These are phyloP conservation scores for Antheraea yamamai DNA, from an alignment of 2,888 invertebrate genomes.

Conservation along the genomic window DNA sequence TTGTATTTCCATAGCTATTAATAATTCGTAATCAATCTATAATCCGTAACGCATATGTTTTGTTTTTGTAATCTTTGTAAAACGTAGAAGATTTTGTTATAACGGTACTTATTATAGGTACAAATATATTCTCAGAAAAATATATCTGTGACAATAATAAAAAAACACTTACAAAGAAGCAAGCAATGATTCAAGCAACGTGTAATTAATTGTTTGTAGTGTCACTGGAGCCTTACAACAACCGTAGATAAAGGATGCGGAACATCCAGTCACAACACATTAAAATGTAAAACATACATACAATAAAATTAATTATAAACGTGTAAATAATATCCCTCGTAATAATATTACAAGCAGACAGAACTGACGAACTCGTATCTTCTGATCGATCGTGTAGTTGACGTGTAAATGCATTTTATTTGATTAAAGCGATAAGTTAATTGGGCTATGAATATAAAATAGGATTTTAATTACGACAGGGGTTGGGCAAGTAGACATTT, in stretches of 20 bases:
- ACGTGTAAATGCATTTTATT: not conserved
- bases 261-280: not conserved
- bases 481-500: not conserved
- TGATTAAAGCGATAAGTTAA: conserved; percentile 1
- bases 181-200: too few species aligned
- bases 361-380: not conserved
- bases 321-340: not conserved
- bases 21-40: too few species aligned
- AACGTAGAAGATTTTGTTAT: too few species aligned
- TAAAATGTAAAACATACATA: not conserved
- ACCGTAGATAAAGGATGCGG: not conserved
- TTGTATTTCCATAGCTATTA: too few species aligned
- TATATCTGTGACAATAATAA: too few species aligned
- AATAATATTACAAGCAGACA: not conserved
- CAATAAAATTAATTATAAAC: not conserved
- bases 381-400: not conserved
- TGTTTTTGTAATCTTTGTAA: too few species aligned
- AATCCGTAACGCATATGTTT: too few species aligned
- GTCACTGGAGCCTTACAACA: not conserved
- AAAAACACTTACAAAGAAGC: too few species aligned
- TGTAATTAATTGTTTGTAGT: too few species aligned
- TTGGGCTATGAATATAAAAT: conserved; percentile 12
- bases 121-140: too few species aligned
- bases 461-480: not conserved
- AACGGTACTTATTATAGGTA: too few species aligned